A percentile compares a stretch with the other conserved stretches of the same genome.
Conservation (phyloP, 2,113 vertebrate species). For the Balaenoptera acutorostrata region DNA sequence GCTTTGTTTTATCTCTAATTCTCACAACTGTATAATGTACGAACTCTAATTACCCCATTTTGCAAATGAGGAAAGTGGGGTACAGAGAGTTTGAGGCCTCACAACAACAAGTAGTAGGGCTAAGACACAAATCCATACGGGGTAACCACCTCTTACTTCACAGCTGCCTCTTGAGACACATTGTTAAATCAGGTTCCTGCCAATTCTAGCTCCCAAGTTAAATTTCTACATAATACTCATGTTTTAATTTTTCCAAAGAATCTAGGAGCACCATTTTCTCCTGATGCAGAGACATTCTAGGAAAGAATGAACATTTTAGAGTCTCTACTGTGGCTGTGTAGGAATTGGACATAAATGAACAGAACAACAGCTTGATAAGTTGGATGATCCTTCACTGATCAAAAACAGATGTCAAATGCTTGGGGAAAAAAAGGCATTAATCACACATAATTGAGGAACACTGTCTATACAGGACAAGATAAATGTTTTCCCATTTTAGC, state of each 20-base stretch:
- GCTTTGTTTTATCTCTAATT: slow-evolving; percentile 15
- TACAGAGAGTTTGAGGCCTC: not conserved
- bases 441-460: slow-evolving; percentile 25
- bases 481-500: slow-evolving; percentile 39
- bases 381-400: slow-evolving; percentile 33
- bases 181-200: not conserved
- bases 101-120: not conserved
- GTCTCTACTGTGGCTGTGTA: not conserved
- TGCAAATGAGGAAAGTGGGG: not conserved
- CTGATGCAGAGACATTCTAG: not conserved
- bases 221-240: slow-evolving; percentile 1
- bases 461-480: not conserved
- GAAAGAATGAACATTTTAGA: slow-evolving; percentile 6
- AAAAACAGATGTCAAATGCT: slow-evolving; percentile 36
- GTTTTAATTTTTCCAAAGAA: slow-evolving; percentile 29
- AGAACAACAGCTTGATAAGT: slow-evolving; percentile 18
- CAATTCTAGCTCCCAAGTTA: slow-evolving; percentile 12
- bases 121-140: not conserved
- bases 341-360: slow-evolving; percentile 25
- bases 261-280: slow-evolving; percentile 5
- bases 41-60: not conserved
- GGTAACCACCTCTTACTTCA: not conserved
- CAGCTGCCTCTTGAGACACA: not conserved
- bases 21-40: not conserved
- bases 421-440: not conserved